These are phyloP conservation scores for Oceanites oceanicus DNA, from an alignment of 2,113 vertebrate genomes.

Conservation along the genomic window DNA sequence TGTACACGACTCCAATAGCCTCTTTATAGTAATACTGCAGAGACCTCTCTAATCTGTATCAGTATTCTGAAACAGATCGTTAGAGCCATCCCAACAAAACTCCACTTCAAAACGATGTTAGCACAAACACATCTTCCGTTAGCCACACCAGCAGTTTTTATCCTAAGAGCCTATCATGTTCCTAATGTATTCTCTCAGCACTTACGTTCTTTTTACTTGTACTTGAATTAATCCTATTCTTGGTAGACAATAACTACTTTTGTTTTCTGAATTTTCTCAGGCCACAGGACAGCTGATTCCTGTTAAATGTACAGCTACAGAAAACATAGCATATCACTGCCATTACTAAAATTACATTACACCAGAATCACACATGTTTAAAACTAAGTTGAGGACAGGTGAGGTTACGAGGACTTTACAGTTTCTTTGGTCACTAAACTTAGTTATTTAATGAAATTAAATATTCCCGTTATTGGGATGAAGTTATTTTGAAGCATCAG, in stretches of 20 bases:
- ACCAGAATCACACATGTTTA: neutral
- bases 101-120: neutral
- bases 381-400: neutral
- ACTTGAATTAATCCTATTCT: neutral
- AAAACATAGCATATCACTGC: neutral
- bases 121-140: neutral
- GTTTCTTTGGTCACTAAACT: neutral
- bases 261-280: neutral
- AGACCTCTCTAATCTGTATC: neutral
- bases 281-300: neutral
- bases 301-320: neutral
- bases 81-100: neutral
- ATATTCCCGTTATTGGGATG: neutral
- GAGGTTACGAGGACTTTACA: neutral
- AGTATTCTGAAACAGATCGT: neutral
- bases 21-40: neutral
- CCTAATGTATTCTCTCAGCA: neutral
- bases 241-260: neutral
- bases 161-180: neutral
- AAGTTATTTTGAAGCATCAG: neutral
- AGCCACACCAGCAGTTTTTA: neutral
- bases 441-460: neutral
- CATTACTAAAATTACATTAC: neutral
- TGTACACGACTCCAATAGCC: neutral
- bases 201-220: neutral